Percentiles rank a stretch among this genome's conserved stretches.
Evolutionary conservation across 1,140 invertebrate genomes (phyloP).

Genomic region (Thereuonema tuberculata): DNA sequence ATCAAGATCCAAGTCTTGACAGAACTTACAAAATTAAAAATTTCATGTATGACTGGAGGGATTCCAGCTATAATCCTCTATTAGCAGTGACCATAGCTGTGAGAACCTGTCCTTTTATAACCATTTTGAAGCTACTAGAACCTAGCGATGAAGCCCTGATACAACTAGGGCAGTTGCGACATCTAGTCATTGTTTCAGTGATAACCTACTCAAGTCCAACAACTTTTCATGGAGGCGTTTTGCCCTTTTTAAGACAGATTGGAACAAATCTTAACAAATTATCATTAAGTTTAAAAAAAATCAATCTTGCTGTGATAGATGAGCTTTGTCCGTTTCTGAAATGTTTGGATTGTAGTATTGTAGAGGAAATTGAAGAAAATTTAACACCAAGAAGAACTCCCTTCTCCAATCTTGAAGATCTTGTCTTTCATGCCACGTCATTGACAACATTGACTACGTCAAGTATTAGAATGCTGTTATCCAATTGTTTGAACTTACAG

Average conservation of each 20-base stretch:
- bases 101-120: background rate
- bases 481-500: background rate
- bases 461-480: background rate
- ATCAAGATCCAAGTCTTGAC: background rate
- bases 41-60: constrained; percentile 6
- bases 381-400: background rate
- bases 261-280: background rate
- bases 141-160: background rate
- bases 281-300: background rate
- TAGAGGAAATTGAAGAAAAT: background rate
- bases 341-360: constrained; percentile 2
- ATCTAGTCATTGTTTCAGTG: background rate
- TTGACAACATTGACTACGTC: background rate
- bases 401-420: background rate
- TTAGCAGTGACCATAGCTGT: background rate
- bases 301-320: background rate
- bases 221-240: background rate
- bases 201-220: background rate
- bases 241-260: background rate
- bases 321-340: background rate
- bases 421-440: background rate
- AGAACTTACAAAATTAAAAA: background rate
- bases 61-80: background rate
- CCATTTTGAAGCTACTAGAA: constrained; percentile 1
- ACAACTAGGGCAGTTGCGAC: background rate